Conservation (phyloP, 2,113 vertebrate species). For the Gymnogyps californianus region DNA sequence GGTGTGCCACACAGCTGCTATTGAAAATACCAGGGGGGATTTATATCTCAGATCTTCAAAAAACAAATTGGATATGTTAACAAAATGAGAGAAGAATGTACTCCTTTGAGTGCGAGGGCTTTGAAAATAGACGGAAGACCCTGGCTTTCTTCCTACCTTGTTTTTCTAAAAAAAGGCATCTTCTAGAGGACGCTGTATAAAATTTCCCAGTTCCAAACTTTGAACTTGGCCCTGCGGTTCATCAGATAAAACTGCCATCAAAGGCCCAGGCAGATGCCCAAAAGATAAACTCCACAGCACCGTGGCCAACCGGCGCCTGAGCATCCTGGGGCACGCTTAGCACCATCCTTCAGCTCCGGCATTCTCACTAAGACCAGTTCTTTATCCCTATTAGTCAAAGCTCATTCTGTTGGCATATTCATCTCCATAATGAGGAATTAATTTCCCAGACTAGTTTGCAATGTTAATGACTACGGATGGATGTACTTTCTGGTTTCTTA, state of each 20-base stretch:
- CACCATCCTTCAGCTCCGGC: neutral
- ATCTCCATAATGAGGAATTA: neutral
- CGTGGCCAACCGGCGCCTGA: accelerated
- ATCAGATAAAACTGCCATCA: neutral
- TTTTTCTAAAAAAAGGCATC: neutral
- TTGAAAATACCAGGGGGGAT: neutral
- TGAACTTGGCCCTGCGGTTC: neutral
- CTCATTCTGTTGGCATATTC: neutral
- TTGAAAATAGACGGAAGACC: neutral
- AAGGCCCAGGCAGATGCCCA: neutral
- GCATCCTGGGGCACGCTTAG: neutral
- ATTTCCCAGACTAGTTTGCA: neutral
- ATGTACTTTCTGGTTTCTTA: neutral
- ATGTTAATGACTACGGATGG: neutral
- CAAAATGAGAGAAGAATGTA: neutral
- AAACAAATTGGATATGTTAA: neutral
- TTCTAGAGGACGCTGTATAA: neutral
- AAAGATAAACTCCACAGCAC: neutral
- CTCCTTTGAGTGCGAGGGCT: neutral
- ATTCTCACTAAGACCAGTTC: neutral
- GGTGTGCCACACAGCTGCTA: neutral
- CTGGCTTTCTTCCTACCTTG: neutral
- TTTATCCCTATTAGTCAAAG: neutral
- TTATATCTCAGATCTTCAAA: neutral
- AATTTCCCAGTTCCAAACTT: neutral